Evolutionary conservation across 2,888 invertebrate species (phyloP).

Genomic region (Trissolcus brochymenae): DNA sequence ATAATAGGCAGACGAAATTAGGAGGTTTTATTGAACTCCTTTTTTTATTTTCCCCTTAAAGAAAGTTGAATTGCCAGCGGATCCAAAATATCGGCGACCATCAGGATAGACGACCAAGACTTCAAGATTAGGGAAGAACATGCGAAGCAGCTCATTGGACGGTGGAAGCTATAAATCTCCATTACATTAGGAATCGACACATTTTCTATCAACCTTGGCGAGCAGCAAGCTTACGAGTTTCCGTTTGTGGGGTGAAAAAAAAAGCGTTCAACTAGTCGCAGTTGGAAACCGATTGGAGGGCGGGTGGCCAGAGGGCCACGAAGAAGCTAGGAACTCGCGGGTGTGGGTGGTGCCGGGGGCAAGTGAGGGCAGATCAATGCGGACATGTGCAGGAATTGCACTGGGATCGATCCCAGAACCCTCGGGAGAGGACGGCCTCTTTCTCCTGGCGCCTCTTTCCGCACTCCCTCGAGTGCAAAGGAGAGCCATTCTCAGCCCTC

Average conservation of each 20-base stretch:
- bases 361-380: conserved; percentile 75
- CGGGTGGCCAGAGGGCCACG: conserved; percentile 56
- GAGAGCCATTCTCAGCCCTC: conserved; percentile 48
- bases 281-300: conserved; percentile 51
- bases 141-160: too few relatives aligned
- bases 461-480: conserved; percentile 39
- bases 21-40: too few relatives aligned
- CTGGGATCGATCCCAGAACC: conserved; percentile 74
- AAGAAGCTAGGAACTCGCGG: conserved; percentile 61
- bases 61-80: too few relatives aligned
- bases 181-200: too few relatives aligned
- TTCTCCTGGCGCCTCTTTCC: conserved; percentile 57
- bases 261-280: conserved; percentile 65
- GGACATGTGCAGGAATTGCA: conserved; percentile 76
- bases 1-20: too few relatives aligned
- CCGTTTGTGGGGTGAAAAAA: conserved; percentile 51
- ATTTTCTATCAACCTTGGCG: too few relatives aligned
- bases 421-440: conserved; percentile 67
- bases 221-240: conserved; percentile 51
- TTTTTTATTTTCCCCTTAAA: too few relatives aligned
- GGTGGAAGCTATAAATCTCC: too few relatives aligned
- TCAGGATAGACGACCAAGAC: background rate
- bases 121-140: background rate
- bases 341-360: conserved; percentile 67
- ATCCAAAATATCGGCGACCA: too few relatives aligned